Conservation (phyloP, 2,797 vertebrate species). For the Coregonus ussuriensis region DNA sequence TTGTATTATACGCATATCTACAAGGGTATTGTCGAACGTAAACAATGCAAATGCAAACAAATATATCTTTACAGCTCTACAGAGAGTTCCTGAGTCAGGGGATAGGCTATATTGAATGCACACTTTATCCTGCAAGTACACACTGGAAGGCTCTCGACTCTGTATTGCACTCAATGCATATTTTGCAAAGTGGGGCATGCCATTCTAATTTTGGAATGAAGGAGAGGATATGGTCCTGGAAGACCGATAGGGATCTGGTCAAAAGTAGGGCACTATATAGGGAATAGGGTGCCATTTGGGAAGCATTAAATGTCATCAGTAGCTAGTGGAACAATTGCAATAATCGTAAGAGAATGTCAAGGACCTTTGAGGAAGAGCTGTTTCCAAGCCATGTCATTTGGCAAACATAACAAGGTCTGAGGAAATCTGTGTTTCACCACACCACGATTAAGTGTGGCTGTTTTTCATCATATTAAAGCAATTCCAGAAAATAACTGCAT, state of each 20-base stretch:
- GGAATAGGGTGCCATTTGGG: not conserved
- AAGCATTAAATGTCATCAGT: not conserved
- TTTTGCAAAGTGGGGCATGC: not conserved
- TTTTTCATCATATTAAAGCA: not conserved
- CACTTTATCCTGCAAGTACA: not conserved
- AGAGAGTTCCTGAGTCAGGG: conserved; percentile 18
- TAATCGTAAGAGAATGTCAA: not conserved
- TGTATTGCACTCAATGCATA: not conserved
- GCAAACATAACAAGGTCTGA: not conserved
- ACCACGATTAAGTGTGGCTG: not conserved
- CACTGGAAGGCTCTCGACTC: not conserved
- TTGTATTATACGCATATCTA: not conserved
- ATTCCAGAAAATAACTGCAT: no score
- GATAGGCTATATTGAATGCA: not conserved
- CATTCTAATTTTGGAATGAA: not conserved
- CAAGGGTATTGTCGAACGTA: not conserved
- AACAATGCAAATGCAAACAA: not conserved
- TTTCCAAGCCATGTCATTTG: not conserved
- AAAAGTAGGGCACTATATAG: not conserved
- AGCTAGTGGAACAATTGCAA: not conserved
- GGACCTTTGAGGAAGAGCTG: not conserved
- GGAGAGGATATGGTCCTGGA: not conserved
- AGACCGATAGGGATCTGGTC: not conserved
- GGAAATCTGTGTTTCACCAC: not conserved
- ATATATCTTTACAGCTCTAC: not conserved